Evolutionary conservation across 2,113 vertebrate species (phyloP).

Genomic region (Puntigrus tetrazona): DNA sequence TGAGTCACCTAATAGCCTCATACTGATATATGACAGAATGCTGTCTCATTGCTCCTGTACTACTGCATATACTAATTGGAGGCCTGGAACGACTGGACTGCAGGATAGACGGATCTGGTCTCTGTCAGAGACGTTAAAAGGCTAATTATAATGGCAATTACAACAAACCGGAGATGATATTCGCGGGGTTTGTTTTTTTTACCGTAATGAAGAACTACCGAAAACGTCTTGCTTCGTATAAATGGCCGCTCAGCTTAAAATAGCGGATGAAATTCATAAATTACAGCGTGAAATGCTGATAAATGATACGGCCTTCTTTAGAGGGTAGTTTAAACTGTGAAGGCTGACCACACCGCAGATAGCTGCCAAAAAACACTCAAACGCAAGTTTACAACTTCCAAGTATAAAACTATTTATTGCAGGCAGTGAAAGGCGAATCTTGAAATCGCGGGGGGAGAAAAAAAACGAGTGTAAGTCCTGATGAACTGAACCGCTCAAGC

Average conservation of each 20-base stretch:
- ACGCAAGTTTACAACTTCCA: constrained; percentile 61
- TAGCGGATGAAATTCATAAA: constrained; percentile 29
- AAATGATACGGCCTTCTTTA: constrained; percentile 41
- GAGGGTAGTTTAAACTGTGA: constrained; percentile 51
- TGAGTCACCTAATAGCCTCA: constrained; percentile 41
- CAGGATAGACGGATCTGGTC: neutral
- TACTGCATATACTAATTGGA: constrained; percentile 20
- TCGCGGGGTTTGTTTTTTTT: too few species aligned
- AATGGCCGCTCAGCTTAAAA: constrained; percentile 42
- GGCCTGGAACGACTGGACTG: neutral
- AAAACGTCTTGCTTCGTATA: constrained; percentile 1
- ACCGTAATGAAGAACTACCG: neutral
- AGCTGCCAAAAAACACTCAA: constrained; percentile 60
- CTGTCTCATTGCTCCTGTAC: constrained; percentile 32
- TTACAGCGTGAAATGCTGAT: constrained; percentile 46
- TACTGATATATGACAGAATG: constrained; percentile 33
- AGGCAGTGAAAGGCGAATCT: constrained; percentile 55
- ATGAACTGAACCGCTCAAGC: constrained; percentile 50
- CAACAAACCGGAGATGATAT: too few species aligned
- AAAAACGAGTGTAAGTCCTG: constrained; percentile 41
- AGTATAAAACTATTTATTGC: constrained; percentile 65
- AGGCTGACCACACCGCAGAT: constrained; percentile 44
- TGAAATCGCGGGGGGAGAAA: constrained; percentile 9
- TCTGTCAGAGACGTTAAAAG: constrained; percentile 9
- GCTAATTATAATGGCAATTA: constrained; percentile 46